Evolutionary conservation across 2,113 vertebrate species (phyloP).

Genomic region (Erpornis zantholeuca): DNA sequence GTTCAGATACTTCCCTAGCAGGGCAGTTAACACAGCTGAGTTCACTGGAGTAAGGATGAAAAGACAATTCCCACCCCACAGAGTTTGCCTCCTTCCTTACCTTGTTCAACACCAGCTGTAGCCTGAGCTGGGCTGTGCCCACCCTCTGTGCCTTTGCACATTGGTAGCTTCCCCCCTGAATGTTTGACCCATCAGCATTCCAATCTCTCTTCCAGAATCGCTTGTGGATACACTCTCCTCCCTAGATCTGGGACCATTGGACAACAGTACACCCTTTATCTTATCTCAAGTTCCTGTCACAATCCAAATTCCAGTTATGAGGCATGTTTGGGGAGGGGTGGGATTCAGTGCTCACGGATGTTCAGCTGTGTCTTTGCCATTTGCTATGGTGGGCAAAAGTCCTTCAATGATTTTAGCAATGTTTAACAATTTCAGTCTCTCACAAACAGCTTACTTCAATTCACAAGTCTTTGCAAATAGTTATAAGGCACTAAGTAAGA

Average conservation of each 20-base stretch:
- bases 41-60: background rate
- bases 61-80: background rate
- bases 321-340: background rate
- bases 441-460: background rate
- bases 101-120: background rate
- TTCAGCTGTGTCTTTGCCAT: background rate
- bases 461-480: background rate
- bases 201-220: background rate
- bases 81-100: background rate
- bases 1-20: background rate
- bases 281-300: background rate
- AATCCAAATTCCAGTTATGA: background rate
- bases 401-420: background rate
- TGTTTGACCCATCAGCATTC: background rate
- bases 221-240: background rate
- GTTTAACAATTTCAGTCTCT: background rate
- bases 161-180: background rate
- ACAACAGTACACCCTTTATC: background rate
- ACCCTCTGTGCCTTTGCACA: background rate
- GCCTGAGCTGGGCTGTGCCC: background rate
- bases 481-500: background rate
- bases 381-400: background rate
- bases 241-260: rapidly evolving
- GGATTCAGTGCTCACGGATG: background rate
- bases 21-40: background rate